Evolutionary conservation across 2,113 vertebrate species (phyloP), one percentile per base, ranked within the genome.

Genomic region (Oryzias celebensis): DNA sequence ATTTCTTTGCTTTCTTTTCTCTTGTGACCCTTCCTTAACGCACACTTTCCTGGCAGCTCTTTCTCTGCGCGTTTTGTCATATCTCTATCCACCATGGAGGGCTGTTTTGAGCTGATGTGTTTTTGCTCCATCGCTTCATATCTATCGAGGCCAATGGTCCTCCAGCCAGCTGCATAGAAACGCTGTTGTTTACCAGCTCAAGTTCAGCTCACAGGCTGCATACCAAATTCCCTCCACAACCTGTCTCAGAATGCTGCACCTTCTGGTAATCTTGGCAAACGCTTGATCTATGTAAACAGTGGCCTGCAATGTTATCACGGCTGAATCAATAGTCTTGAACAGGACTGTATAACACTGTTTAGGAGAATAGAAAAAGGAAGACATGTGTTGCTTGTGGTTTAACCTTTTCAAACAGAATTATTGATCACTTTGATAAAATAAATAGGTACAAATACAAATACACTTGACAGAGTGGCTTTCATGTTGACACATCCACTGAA

Each of bases 161-260:
- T 78, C 58, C 60, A 17, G 55, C 41, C 58, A 1, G 42, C 58
- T 65, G 46, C 77, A 78, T 60, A 84, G 75, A 85, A 68, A 65
- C 67, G 42, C 73, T 77, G 70, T 80, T 88, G 87, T 86, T 71
- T 80, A 83, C 49, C 63, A 82, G 66, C 77, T 76, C 45, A 45
- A 58, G 66, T 70, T 54, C 41, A 68, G 73, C 70, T 78, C 56
- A 57, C 72, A 52, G 20, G 22, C 58, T 48, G 65, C 80, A 86
- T 88, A 71, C 77, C 85, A 78, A 59, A 82, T 84, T 80, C 66
- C 51, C 53, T 88, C 85, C 78, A 73, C 81, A 81, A 76, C 73
- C 73, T 65, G 58, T 75, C 64, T 87, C 74, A 84, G 82, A 90
- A 90, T 89, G 81, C 82, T 73, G 78, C 83, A 86, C 82, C 86